phyloP scores from a whole-genome alignment of 2,888 invertebrate genomes.

The Monopis laevigella region DNA sequence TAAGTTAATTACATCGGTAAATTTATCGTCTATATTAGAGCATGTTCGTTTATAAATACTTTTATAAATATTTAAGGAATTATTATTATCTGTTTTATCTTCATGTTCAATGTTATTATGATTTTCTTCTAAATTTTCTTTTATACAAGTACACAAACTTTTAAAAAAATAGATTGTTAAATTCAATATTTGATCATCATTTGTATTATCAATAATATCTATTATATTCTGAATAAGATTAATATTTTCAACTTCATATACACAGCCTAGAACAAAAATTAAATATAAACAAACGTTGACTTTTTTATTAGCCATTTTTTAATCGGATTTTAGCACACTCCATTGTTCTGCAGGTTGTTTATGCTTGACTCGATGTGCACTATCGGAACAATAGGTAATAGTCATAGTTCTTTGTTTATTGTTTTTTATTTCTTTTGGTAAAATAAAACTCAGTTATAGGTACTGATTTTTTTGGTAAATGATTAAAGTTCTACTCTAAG shows the following conservation, averaged over 20 bases:
- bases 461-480: too few species aligned
- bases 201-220: conserved; percentile 40
- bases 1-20: neutral
- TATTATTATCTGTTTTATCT: conserved; percentile 22
- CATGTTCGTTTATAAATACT: conserved; percentile 46
- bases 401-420: too few species aligned
- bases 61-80: conserved; percentile 33
- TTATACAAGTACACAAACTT: conserved; percentile 45
- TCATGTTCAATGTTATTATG: conserved; percentile 23
- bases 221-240: conserved; percentile 32
- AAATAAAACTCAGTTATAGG: too few species aligned
- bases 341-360: conserved; percentile 1
- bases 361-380: neutral
- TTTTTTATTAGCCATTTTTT: conserved; percentile 1
- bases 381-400: neutral
- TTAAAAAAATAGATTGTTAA: conserved; percentile 42
- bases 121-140: conserved; percentile 31
- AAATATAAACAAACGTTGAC: neutral
- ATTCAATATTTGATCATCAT: conserved; percentile 37
- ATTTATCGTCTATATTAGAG: conserved; percentile 21
- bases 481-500: too few species aligned
- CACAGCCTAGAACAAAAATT: neutral
- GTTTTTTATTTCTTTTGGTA: too few species aligned
- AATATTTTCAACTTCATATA: neutral
- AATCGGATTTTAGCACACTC: neutral